Conservation (phyloP, 2,888 invertebrate species). For the Penaeus monodon region DNA sequence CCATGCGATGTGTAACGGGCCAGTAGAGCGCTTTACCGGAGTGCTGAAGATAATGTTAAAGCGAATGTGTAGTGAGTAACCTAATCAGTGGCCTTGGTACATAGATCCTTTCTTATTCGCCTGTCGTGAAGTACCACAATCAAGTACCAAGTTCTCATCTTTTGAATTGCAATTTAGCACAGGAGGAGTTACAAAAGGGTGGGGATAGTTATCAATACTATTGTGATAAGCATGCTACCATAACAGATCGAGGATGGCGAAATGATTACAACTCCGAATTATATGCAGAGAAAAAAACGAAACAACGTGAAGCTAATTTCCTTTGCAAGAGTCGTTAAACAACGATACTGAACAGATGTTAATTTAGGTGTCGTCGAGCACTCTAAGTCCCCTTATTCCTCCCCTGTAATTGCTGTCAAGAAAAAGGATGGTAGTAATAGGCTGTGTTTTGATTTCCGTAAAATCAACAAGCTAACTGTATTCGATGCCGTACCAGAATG, state of each 20-base stretch:
- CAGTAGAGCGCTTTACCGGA: too few species aligned
- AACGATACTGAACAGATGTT: too few species aligned
- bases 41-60: too few species aligned
- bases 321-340: too few species aligned
- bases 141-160: background rate
- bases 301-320: too few species aligned
- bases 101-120: slow-evolving; percentile 18
- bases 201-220: background rate
- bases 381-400: too few species aligned
- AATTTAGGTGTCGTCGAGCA: too few species aligned
- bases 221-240: background rate
- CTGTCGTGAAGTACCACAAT: slow-evolving; percentile 26
- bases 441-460: background rate
- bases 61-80: background rate
- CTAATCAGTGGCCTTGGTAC: slow-evolving; percentile 14
- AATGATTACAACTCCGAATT: too few species aligned
- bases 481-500: slow-evolving; percentile 10
- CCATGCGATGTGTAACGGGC: too few species aligned
- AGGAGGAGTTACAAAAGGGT: slow-evolving; percentile 26
- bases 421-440: background rate
- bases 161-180: slow-evolving; percentile 15
- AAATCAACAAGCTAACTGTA: background rate
- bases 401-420: background rate
- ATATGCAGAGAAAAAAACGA: too few species aligned
- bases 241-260: too few species aligned